Evolutionary conservation across 2,113 vertebrate species (phyloP).

Genomic region (cat (Felis catus)): F.catus_Fca126_mat1.0 CM031418.1:84915001-84915500

Average conservation of each 20-base stretch:
- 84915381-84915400: background rate
- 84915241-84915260: background rate
- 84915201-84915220: background rate
- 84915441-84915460: background rate
- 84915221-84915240: background rate
- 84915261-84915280: background rate
- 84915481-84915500: background rate
- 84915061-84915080: background rate
- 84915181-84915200: background rate
- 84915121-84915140: background rate
- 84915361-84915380: background rate
- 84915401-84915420: background rate
- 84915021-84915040: background rate
- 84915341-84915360: background rate
- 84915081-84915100: background rate
- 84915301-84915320: background rate
- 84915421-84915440: background rate
- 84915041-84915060: background rate
- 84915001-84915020: background rate
- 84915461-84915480: background rate
- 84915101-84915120: background rate
- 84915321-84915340: background rate
- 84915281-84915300: background rate
- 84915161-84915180: constrained; percentile 27
- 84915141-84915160: background rate